Percentiles rank a stretch among this genome's conserved stretches.
phyloP scores from a whole-genome alignment of 2,113 vertebrate species.

The Trogon melanurus region DNA sequence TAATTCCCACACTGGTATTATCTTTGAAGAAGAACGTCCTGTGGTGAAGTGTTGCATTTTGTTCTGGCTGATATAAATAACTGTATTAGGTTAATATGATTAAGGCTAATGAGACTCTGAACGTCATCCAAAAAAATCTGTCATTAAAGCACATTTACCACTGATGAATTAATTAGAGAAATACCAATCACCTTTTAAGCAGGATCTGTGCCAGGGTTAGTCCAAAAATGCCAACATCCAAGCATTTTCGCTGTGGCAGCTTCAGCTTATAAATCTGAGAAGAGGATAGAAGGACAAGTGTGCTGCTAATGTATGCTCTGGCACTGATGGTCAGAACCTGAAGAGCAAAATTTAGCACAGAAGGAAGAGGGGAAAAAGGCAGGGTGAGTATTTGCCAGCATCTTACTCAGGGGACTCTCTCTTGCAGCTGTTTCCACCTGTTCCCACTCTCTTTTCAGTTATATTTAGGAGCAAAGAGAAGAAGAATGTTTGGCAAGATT shows the following conservation, averaged over 20 bases:
- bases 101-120: conserved; percentile 71
- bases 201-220: conserved; percentile 30
- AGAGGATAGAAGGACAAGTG: background rate
- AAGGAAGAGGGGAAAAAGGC: background rate
- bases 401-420: background rate
- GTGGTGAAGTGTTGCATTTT: conserved; percentile 52
- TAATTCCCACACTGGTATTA: background rate
- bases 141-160: conserved; percentile 63
- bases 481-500: background rate
- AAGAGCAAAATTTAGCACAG: background rate
- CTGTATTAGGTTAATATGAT: conserved; percentile 61
- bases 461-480: background rate
- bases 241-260: background rate
- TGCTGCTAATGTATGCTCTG: background rate
- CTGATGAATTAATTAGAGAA: conserved; percentile 71
- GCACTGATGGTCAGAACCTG: background rate
- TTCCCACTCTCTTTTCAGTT: background rate
- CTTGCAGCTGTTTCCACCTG: background rate
- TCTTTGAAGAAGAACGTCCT: conserved; percentile 36
- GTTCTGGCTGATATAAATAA: conserved; percentile 62
- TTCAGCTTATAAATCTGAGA: background rate
- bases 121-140: conserved; percentile 55
- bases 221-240: conserved; percentile 42
- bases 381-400: background rate
- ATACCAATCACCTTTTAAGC: conserved; percentile 53